Conservation (phyloP, 2,797 vertebrate genomes). For the Anniella stebbinsi region DNA sequence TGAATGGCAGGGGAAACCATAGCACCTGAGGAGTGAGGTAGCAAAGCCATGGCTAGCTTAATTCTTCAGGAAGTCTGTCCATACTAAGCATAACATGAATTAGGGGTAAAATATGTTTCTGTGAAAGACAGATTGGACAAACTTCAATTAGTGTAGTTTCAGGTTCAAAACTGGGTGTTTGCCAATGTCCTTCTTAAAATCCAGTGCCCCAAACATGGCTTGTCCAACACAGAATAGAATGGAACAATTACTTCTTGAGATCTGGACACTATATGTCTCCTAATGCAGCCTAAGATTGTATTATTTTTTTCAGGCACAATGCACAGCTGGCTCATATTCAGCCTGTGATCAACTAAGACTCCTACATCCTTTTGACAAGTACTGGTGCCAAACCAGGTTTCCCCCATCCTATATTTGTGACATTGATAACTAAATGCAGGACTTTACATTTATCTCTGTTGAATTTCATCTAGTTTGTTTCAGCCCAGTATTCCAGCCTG, state of each 20-base stretch:
- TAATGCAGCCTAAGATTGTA: background rate
- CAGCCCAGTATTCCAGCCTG: background rate
- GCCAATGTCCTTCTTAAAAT: background rate
- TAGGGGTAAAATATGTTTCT: no score
- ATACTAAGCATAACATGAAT: no score
- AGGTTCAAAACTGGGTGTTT: background rate
- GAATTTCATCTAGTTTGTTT: background rate
- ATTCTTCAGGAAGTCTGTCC: no score
- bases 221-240: background rate
- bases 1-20: background rate
- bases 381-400: no score
- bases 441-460: background rate
- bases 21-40: background rate
- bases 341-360: background rate
- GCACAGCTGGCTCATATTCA: background rate
- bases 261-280: background rate
- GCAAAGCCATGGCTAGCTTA: background rate
- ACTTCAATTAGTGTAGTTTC: no score
- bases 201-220: background rate
- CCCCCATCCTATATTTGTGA: no score
- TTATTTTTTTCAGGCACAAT: background rate
- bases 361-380: background rate
- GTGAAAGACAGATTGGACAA: no score
- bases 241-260: background rate
- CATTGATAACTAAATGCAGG: background rate